A percentile compares a stretch with the other conserved stretches of the same genome.
Conservation (phyloP, 2,797 vertebrate genomes). For the Parambassis ranga region DNA sequence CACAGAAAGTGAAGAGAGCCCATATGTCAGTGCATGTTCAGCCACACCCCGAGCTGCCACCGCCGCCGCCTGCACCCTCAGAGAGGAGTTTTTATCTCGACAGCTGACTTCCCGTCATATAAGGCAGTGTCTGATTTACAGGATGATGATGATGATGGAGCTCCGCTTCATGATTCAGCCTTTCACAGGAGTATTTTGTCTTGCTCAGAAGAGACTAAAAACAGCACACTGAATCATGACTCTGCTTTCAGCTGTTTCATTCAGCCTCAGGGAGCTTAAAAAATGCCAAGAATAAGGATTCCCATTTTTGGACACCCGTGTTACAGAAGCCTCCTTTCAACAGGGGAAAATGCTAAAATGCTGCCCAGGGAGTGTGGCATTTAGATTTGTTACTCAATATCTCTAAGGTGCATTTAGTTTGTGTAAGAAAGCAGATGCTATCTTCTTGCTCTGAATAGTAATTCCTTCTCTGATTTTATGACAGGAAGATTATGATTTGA, state of each 20-base stretch:
- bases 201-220: slow-evolving; percentile 7
- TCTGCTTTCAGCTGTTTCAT: not conserved
- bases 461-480: not conserved
- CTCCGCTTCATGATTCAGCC: not conserved
- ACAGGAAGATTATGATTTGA: not conserved
- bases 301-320: not conserved
- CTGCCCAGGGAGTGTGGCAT: not conserved
- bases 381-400: not conserved
- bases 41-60: not conserved
- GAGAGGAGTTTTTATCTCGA: not conserved
- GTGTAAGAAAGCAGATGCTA: not conserved
- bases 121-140: slow-evolving; percentile 8
- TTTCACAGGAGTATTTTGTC: not conserved
- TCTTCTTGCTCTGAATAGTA: not conserved
- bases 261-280: not conserved
- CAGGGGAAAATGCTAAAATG: not conserved
- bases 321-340: not conserved
- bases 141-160: not conserved
- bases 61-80: not conserved
- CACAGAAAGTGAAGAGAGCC: not conserved
- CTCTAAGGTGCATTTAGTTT: not conserved
- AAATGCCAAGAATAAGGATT: not conserved
- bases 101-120: slow-evolving; percentile 14
- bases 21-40: not conserved
- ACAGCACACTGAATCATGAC: not conserved